A percentile compares a stretch with the other conserved stretches of the same genome.
Conservation (phyloP, 2,113 vertebrate genomes). For the Nothobranchius kuhntae region DNA sequence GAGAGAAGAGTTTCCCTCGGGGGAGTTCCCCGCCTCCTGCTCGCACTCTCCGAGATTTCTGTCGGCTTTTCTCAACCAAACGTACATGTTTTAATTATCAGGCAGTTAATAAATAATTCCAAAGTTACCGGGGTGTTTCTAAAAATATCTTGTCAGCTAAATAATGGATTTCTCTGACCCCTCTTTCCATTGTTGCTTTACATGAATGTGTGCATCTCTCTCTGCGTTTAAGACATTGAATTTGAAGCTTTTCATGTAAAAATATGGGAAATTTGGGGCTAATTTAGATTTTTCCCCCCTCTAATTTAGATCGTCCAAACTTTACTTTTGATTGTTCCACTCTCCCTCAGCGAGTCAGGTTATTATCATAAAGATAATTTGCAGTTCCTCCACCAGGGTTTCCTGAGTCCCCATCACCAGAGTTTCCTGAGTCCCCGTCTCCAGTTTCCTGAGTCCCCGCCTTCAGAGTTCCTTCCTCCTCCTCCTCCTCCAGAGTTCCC, state of each 20-base stretch:
- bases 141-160: slow-evolving; percentile 68
- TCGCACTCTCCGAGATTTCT: slow-evolving; percentile 60
- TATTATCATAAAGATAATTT: background rate
- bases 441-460: no score
- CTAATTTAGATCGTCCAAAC: background rate
- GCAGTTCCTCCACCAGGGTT: background rate
- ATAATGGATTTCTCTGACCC: slow-evolving; percentile 73
- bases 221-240: background rate
- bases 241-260: background rate
- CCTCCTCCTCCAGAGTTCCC: no score
- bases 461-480: no score
- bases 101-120: slow-evolving; percentile 74
- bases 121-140: slow-evolving; percentile 67
- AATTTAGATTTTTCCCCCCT: no score
- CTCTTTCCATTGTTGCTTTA: slow-evolving; percentile 55
- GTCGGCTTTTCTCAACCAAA: slow-evolving; percentile 60
- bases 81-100: slow-evolving; percentile 77
- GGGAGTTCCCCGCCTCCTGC: slow-evolving; percentile 50
- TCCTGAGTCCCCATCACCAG: no score
- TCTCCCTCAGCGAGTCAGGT: background rate
- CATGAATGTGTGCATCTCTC: slow-evolving; percentile 15
- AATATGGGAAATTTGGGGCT: background rate
- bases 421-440: no score
- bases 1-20: slow-evolving; percentile 43
- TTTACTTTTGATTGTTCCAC: background rate